Percentiles rank a stretch among this genome's conserved stretches.
These are phyloP conservation scores for Carettochelys insculpta DNA, from an alignment of 2,113 vertebrate genomes.

Conservation along the genomic window DNA sequence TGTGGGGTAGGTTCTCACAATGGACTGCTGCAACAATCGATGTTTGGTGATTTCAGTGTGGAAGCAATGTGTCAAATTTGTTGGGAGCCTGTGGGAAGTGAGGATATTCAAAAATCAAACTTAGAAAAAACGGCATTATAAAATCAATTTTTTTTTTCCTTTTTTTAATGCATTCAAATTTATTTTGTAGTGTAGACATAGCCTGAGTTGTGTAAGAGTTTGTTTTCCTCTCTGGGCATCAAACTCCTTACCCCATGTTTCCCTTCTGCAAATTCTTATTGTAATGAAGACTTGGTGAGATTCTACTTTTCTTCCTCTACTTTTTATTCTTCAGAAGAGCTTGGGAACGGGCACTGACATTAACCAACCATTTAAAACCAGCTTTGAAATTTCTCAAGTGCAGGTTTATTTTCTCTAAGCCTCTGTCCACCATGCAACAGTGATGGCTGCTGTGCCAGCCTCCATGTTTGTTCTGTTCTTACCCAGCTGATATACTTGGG, in stretches of 20 bases:
- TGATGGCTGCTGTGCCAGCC: neutral
- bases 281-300: neutral
- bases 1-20: too few species aligned
- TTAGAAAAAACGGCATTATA: too few species aligned
- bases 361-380: slow-evolving; percentile 27
- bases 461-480: neutral
- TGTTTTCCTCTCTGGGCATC: neutral
- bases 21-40: too few species aligned
- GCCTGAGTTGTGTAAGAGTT: neutral
- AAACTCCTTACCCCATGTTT: neutral
- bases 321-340: slow-evolving; percentile 23
- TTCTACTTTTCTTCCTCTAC: neutral
- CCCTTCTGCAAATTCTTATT: neutral
- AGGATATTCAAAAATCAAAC: too few species aligned
- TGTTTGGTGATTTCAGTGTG: too few species aligned
- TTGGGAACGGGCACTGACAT: slow-evolving; percentile 27
- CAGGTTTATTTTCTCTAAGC: neutral
- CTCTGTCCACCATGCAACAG: neutral
- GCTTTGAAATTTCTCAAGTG: neutral
- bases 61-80: too few species aligned
- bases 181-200: too few species aligned
- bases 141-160: too few species aligned
- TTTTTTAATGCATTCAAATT: too few species aligned
- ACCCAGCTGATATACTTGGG: slow-evolving; percentile 38
- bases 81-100: too few species aligned